Base-by-base conservation (phyloP, 1,140 invertebrate genomes). In the Aphaenogaster floridana region DNA sequence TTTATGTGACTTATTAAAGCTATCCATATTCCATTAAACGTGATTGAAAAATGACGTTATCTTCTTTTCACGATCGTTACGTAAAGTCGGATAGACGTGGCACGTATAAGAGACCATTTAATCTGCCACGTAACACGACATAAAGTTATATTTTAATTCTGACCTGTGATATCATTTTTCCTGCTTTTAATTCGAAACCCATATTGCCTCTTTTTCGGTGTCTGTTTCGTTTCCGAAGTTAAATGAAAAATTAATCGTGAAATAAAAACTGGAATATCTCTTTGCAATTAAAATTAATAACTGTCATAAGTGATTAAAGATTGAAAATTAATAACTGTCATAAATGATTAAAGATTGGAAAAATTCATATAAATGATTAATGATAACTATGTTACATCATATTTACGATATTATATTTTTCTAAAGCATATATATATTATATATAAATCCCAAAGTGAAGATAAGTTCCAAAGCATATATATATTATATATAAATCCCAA, bases 11-110 rank as follows among this genome's bases (percentile, higher is more conserved):
- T 81, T 71, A 71, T 81, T 45, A 63, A 21, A 9, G 17, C 42
- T 48, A 78, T 90, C 71, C 69, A 88, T 90, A 78, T 90, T 90
- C 69, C 63, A 57, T 84, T 81, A 72, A 85, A 71, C 66, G 6
- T 17, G 61, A 79, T 68, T 66, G 50, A 39, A 54, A 80, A 66
- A 54, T 69, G 48, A 36, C 48, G 36, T 39, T 68, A 45, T 6
- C 28, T 7, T 15, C 17, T 34, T 79, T 50, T n/a, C 34, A 8
- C 2, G 17, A 64, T 36, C 34, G 15, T 79, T 64, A 63, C 21
- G 45, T 68, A 36, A 68, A 68, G 2, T 57, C 39, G 68, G 21
- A 34, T 28, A n/a, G 50, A 42, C 59, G 15, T n/a, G 39, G 39
- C 64, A 45, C 21, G 9, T 48, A 13, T 8, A 36, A 79, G 45